Evolutionary conservation across 2,113 vertebrate genomes (phyloP).

Genomic region (Phyllostomus discolor): DNA sequence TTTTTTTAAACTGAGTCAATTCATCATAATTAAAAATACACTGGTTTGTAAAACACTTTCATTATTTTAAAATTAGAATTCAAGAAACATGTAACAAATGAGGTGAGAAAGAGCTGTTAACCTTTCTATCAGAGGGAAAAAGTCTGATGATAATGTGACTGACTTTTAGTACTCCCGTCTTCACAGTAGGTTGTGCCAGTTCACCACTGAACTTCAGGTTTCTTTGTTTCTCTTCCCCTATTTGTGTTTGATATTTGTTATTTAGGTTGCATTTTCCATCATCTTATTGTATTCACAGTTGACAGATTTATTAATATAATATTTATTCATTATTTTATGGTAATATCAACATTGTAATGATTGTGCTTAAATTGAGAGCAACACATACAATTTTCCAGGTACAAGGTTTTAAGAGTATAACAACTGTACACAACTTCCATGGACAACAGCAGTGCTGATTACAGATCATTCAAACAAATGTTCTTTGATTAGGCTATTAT

Average conservation of each 20-base stretch:
- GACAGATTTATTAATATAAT: not conserved
- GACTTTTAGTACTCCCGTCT: not conserved
- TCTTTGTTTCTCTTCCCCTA: not conserved
- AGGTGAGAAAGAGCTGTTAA: not conserved
- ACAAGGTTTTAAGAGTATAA: slow-evolving; percentile 23
- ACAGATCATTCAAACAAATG: slow-evolving; percentile 54
- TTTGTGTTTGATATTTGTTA: slow-evolving; percentile 2
- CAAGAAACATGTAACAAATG: not conserved
- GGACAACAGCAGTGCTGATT: slow-evolving; percentile 56
- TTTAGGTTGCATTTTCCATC: slow-evolving; percentile 29
- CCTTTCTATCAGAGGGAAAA: not conserved
- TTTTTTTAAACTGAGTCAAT: not conserved
- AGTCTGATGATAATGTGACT: not conserved
- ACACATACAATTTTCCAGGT: slow-evolving; percentile 25
- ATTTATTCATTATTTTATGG: slow-evolving; percentile 37
- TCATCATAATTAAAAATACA: not conserved
- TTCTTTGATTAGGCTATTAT: slow-evolving; percentile 52
- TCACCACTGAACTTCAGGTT: not conserved
- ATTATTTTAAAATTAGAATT: slow-evolving; percentile 16
- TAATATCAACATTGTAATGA: slow-evolving; percentile 55
- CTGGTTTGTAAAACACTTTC: not conserved
- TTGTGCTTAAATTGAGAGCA: slow-evolving; percentile 39
- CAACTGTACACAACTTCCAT: slow-evolving; percentile 36
- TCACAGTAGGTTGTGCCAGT: not conserved
- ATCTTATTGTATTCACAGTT: slow-evolving; percentile 1